phyloP scores from a whole-genome alignment of 2,113 vertebrate genomes.

The Hyperoodon ampullatus region DNA sequence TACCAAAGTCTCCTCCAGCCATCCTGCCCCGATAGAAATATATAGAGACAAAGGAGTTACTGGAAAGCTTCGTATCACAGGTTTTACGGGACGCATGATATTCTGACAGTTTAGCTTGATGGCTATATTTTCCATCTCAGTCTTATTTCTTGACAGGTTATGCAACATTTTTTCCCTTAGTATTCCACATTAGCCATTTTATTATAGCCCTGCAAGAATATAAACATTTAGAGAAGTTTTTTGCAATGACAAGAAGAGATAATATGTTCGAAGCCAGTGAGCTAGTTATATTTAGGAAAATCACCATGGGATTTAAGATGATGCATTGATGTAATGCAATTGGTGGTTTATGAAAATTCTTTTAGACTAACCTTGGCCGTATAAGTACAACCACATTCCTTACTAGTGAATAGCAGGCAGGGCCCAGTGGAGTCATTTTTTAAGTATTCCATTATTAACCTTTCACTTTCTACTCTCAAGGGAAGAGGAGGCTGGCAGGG shows the following conservation, averaged over 20 bases:
- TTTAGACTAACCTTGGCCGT: slow-evolving; percentile 70
- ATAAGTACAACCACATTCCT: slow-evolving; percentile 64
- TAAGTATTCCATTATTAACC: not conserved
- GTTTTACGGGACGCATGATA: not conserved
- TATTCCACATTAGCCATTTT: not conserved
- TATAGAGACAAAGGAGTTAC: not conserved
- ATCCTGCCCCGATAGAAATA: not conserved
- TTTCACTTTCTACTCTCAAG: slow-evolving; percentile 45
- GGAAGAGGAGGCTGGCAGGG: accelerated
- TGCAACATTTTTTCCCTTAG: not conserved
- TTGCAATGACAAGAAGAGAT: slow-evolving; percentile 81
- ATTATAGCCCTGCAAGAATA: not conserved
- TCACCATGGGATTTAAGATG: slow-evolving; percentile 80
- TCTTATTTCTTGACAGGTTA: not conserved
- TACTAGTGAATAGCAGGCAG: not conserved
- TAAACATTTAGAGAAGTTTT: slow-evolving; percentile 73
- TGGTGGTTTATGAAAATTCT: slow-evolving; percentile 82
- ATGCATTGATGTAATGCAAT: slow-evolving; percentile 79
- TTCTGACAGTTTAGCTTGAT: not conserved
- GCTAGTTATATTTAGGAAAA: slow-evolving; percentile 82
- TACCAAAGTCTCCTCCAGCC: not conserved
- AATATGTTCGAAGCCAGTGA: slow-evolving; percentile 76
- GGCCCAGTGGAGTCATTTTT: not conserved
- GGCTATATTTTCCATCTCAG: not conserved
- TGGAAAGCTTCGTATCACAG: accelerated